Evolutionary conservation across 2,113 vertebrate species (phyloP).

Genomic region (Engraulis encrasicolus): DNA sequence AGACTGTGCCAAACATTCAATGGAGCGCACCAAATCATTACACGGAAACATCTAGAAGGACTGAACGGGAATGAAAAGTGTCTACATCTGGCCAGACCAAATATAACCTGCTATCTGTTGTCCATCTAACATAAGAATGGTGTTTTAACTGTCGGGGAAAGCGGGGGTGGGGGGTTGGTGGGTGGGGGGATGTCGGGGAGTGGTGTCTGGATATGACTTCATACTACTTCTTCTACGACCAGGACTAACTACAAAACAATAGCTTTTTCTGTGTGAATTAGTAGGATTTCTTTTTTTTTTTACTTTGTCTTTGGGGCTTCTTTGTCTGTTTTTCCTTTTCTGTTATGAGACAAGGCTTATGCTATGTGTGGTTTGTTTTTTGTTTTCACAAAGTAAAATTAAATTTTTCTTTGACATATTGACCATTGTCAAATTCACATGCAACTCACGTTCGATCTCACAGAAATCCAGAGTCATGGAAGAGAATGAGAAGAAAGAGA

Average conservation of each 20-base stretch:
- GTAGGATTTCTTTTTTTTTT: neutral
- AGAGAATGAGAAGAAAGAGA: neutral
- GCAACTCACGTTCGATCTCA: neutral
- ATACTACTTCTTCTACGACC: neutral
- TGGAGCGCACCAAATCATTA: constrained; percentile 36
- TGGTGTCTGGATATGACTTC: neutral
- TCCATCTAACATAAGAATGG: neutral
- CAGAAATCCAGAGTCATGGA: too few relatives aligned
- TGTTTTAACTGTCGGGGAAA: neutral
- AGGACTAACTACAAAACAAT: neutral
- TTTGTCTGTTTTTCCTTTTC: neutral
- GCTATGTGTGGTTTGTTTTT: neutral
- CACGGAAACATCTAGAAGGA: constrained; percentile 41
- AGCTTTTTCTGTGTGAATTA: neutral
- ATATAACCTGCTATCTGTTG: constrained; percentile 48
- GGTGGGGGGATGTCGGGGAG: too few relatives aligned
- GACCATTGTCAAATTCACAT: neutral
- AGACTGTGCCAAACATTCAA: constrained; percentile 45
- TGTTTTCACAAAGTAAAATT: neutral
- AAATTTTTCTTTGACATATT: neutral
- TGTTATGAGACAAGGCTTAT: neutral
- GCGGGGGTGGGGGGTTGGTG: too few relatives aligned
- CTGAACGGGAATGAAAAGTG: constrained; percentile 16
- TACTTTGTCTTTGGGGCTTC: too few relatives aligned
- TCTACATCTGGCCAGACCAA: constrained; percentile 45